A percentile compares a stretch with the other conserved stretches of the same genome.
phyloP scores from a whole-genome alignment of 2,797 vertebrate species.

The Otolemur crassicaudatus region DNA sequence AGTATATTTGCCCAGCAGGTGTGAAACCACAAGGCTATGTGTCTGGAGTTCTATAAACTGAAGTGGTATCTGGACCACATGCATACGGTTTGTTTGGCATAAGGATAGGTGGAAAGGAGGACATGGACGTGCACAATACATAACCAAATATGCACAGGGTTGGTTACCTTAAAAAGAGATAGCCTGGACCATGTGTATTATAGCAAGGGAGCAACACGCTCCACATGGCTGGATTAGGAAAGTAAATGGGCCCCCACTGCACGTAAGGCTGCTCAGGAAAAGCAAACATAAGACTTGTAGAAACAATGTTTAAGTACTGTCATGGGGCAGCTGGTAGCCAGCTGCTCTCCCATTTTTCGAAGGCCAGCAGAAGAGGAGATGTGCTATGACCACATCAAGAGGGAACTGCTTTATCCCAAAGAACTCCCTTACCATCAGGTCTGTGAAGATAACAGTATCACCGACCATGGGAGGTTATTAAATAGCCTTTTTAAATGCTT shows the following conservation, averaged over 20 bases:
- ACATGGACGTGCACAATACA: neutral
- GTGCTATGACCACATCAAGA: neutral
- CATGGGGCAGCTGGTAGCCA: neutral
- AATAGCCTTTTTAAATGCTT: neutral
- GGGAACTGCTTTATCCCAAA: neutral
- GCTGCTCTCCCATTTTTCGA: neutral
- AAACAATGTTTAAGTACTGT: neutral
- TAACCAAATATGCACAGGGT: neutral
- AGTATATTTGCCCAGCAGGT: constrained; percentile 40
- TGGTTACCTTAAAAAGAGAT: neutral
- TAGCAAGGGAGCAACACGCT: neutral
- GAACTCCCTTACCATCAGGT: neutral
- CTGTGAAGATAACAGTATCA: neutral
- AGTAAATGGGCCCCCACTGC: neutral
- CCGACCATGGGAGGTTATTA: neutral
- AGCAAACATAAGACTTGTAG: neutral
- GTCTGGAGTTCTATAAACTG: constrained; percentile 1
- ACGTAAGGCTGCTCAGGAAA: neutral
- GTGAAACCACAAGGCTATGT: neutral
- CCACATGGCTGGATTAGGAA: neutral
- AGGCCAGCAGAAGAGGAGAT: neutral
- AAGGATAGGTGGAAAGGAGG: neutral
- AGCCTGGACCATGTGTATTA: neutral
- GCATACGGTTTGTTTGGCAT: neutral
- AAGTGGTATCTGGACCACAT: neutral